Base-by-base conservation (phyloP, 2,888 invertebrate species). In the Ophion ventricosus region DNA sequence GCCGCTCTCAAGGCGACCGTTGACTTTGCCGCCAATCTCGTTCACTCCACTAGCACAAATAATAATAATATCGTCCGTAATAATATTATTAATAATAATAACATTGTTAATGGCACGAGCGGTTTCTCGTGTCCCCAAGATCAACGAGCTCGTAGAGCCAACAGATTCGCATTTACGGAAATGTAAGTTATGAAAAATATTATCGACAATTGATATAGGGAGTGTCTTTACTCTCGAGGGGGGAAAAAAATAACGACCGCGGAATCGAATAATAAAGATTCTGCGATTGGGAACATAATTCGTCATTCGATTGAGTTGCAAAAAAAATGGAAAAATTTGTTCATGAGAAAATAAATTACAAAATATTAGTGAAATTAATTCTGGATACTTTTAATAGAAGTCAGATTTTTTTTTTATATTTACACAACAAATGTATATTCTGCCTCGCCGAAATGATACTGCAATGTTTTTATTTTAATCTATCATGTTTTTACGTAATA, bases 1-100 rank as follows among this genome's bases (percentile, higher is more conserved):
- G 88, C 88, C 43, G 92, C 92, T 8, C 88, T 93, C 61, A 91
- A 92, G 76, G 92, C 93, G 49, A 92, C 92, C 56, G 90, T 91
- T 40, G 91, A 92, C 75, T 92, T 92, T 85, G 88, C 90, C 4
- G 88, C 91, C 54, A 90, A 90, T 61, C 88, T 91, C 75, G 88
- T 88, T 54, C 90, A 90, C 83, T 74, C 88, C 17, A 87, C 90
- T 26, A 88, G 86, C 25, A 73, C 70, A 20, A 83, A 75, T 69
- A 83, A 77, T 11, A 75, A 64, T 35, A 73, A 49, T 17, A 66
- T 66, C 54, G 35, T 56, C 11, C n/a, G 20, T 43, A 67, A 69
- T 49, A 70, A 54, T 61, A 63, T 49, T 25, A 43, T 23, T 11
- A 61, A 74, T 43, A 26, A 43, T 10, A 17, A 43, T 74, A 79